Conservation (phyloP, 2,797 vertebrate genomes). For the Sebastes steindachneri region DNA sequence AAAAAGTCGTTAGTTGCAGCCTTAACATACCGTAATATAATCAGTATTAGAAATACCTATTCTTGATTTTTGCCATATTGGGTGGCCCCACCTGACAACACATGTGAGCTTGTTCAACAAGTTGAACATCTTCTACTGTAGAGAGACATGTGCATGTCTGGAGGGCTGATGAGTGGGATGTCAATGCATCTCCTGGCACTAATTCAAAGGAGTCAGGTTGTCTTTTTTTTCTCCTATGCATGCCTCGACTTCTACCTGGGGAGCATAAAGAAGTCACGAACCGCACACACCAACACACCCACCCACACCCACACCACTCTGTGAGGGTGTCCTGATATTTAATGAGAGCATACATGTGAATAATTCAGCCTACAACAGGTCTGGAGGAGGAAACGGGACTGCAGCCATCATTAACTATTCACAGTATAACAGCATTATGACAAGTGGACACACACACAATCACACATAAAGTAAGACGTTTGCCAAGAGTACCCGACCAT, state of each 20-base stretch:
- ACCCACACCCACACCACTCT: constrained; percentile 31
- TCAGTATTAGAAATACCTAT: not conserved
- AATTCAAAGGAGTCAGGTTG: constrained; percentile 3
- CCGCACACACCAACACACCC: constrained; percentile 25
- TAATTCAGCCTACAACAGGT: constrained; percentile 74
- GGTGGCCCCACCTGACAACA: not conserved
- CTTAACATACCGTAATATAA: not conserved
- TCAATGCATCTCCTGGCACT: constrained; percentile 29
- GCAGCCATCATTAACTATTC: constrained; percentile 76
- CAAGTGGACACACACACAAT: constrained; percentile 35
- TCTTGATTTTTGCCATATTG: not conserved
- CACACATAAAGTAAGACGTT: constrained; percentile 30
- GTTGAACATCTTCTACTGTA: constrained; percentile 7
- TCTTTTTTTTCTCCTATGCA: not conserved
- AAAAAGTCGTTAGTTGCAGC: too few species aligned
- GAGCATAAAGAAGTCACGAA: constrained; percentile 21
- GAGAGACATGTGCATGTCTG: constrained; percentile 4
- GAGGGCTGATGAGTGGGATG: constrained; percentile 24
- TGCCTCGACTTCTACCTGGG: constrained; percentile 50
- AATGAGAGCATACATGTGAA: constrained; percentile 73
- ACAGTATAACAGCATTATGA: constrained; percentile 61
- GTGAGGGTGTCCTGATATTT: constrained; percentile 65
- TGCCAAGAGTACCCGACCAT: constrained; percentile 61
- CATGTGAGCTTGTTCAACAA: constrained; percentile 20
- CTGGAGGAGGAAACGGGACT: constrained; percentile 48